These are phyloP conservation scores for Muntiacus muntjak DNA, from an alignment of 2,113 vertebrate species.

Conservation along the genomic window DNA sequence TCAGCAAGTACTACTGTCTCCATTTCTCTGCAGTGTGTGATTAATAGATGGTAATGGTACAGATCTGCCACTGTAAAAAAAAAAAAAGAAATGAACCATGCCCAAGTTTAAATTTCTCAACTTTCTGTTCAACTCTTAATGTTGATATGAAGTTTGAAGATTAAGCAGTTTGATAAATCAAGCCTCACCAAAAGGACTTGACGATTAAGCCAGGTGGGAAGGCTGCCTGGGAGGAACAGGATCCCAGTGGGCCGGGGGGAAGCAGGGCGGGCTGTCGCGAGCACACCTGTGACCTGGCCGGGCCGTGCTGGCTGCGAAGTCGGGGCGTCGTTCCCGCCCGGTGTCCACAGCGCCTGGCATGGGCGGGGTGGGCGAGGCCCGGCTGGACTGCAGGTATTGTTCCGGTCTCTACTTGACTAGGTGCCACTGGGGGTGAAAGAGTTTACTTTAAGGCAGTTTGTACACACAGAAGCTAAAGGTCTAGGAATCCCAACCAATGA, in stretches of 20 bases:
- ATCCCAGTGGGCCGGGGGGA: neutral
- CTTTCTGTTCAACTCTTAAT: neutral
- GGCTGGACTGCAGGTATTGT: neutral
- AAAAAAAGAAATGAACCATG: neutral
- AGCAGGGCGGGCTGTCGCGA: neutral
- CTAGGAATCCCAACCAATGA: neutral
- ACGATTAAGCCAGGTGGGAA: neutral
- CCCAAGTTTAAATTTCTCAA: neutral
- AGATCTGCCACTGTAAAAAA: neutral
- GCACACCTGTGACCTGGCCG: neutral
- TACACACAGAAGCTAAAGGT: neutral
- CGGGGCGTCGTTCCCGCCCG: rapidly evolving
- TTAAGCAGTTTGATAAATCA: neutral
- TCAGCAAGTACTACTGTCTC: conserved; percentile 17
- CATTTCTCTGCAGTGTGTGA: conserved; percentile 10
- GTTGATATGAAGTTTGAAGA: neutral
- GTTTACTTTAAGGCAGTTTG: neutral
- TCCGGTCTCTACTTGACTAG: neutral
- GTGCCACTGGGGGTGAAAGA: neutral
- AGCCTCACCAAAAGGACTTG: neutral
- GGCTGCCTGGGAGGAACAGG: neutral
- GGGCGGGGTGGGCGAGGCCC: neutral
- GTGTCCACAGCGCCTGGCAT: no score
- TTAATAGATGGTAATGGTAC: conserved; percentile 22
- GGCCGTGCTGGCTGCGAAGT: neutral